Evolutionary conservation across 2,797 vertebrate species (phyloP), one percentile per base, ranked within the genome.

Genomic region (Typhlichthys eigenmanni): DNA sequence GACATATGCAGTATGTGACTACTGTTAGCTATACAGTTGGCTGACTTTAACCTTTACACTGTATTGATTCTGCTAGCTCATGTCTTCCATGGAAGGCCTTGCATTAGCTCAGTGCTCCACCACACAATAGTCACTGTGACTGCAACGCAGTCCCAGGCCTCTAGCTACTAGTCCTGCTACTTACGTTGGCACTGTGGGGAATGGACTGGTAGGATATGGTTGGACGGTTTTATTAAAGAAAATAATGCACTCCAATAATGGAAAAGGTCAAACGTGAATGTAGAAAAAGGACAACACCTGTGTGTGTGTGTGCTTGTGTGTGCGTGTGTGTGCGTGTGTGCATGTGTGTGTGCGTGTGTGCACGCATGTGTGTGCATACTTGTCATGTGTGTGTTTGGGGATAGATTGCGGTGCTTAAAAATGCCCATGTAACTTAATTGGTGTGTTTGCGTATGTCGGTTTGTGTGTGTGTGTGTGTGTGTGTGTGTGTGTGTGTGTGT

Each of bases 211-310:
- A 47, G 56, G 11, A 43, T 14, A 6, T 46, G 38, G n/a, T 16
- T 8, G 5, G 4, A 58, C 45, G 2, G 24, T 1, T 58, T 47
- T 12, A 58, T 34, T 17, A 47, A 6, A 78, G 68, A 74, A 76
- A 72, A 61, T 55, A 72, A 61, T 55, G 68, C 72, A 66, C 62
- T 79, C 79, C 82, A 87, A 82, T 63, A 69, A 75, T 80, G 80
- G 69, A 86, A 84, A 85, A 70, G 62, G 17, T 81, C 69, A 66
- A 70, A 58, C 52, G 19, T 65, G 19, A 72, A 67, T 55, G 65
- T 55, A 58, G 66, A 69, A 56, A 62, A 62, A 60, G 13, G 61
- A 16, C 38, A 52, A 11, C 17, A 14, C 19, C 2, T 45, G 55
- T 17, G 13, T 56, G 55, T 43, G 8, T 56, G 55, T 13, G 19